A percentile compares a stretch with the other conserved stretches of the same genome.
Evolutionary conservation across 2,797 vertebrate genomes (phyloP).

Genomic region (Balearica regulorum): DNA sequence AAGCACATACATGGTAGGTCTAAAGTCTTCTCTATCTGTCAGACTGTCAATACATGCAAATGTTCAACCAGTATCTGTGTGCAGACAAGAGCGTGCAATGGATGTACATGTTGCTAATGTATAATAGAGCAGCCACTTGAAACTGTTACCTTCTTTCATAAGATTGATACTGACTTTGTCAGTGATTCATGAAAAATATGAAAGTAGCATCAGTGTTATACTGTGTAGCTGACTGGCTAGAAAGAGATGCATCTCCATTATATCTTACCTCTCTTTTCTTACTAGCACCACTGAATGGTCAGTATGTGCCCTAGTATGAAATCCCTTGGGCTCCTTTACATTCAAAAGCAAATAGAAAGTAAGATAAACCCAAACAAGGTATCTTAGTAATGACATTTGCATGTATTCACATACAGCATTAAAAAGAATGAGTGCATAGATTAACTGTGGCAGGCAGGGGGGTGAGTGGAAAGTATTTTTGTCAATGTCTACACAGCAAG

Average conservation of each 20-base stretch:
- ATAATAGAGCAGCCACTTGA: neutral
- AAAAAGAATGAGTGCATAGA: neutral
- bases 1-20: neutral
- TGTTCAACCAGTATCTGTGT: neutral
- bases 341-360: neutral
- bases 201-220: neutral
- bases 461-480: neutral
- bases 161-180: neutral
- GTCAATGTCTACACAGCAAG: neutral
- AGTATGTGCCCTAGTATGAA: neutral
- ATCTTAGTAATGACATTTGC: neutral
- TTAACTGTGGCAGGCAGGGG: neutral
- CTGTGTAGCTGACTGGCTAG: neutral
- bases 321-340: neutral
- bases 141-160: neutral
- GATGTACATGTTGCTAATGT: rapidly evolving
- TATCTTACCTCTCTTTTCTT: neutral
- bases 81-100: neutral
- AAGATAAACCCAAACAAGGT: neutral
- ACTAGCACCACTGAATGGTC: neutral
- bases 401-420: neutral
- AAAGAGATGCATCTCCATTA: neutral
- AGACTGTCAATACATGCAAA: neutral
- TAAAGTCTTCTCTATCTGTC: neutral
- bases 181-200: neutral